A percentile compares a stretch with the other conserved stretches of the same genome.
Evolutionary conservation across 2,888 invertebrate genomes (phyloP).

Genomic region (Rhyacophila evoluta): DNA sequence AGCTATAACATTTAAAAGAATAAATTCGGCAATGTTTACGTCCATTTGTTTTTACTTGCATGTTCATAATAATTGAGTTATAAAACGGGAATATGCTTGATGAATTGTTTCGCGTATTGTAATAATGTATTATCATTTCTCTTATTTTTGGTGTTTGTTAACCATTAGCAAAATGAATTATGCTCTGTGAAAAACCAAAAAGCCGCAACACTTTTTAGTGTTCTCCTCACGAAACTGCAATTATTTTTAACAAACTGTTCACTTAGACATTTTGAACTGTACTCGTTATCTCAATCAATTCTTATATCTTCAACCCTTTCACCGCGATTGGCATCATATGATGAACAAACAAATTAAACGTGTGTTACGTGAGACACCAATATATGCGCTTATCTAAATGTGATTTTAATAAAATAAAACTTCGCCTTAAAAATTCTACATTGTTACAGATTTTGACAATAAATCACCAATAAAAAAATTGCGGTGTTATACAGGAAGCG

Average conservation of each 20-base stretch:
- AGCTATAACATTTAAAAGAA: too few species aligned
- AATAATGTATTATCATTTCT: neutral
- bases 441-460: too few species aligned
- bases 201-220: neutral
- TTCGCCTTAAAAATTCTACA: too few species aligned
- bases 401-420: too few species aligned
- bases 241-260: conserved; percentile 37
- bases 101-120: neutral
- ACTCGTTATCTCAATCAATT: conserved; percentile 36
- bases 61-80: neutral
- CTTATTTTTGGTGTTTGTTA: neutral
- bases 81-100: neutral
- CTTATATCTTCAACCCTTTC: neutral
- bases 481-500: too few species aligned
- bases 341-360: too few species aligned
- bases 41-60: neutral
- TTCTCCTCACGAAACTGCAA: neutral
- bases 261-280: conserved; percentile 19
- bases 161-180: neutral
- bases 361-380: too few species aligned
- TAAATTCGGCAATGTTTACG: too few species aligned
- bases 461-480: too few species aligned
- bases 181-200: neutral
- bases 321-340: too few species aligned
- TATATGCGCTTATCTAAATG: too few species aligned